Conservation (phyloP, 1,140 invertebrate species). For the Doryteuthis pealeii region DNA sequence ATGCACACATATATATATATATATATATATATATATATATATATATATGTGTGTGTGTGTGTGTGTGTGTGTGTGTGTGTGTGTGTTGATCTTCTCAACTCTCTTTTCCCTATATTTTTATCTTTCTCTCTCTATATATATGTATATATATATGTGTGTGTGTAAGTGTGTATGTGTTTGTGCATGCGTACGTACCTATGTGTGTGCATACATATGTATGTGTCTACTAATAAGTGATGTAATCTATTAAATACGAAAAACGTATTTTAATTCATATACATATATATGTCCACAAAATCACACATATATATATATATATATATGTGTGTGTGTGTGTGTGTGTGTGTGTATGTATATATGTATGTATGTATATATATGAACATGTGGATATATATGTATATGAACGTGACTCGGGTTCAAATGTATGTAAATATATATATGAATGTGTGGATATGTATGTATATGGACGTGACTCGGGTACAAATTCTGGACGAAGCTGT, state of each 20-base stretch:
- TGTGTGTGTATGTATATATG: background rate
- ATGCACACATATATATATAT: background rate
- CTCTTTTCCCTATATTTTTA: background rate
- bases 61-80: conserved; percentile 8
- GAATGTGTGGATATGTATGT: background rate
- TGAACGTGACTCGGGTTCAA: background rate
- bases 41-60: conserved; percentile 16
- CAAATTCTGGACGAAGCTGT: no score
- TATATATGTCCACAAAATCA: background rate
- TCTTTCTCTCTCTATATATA: background rate
- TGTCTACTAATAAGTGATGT: background rate
- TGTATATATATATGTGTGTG: conserved; percentile 12
- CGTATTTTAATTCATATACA: background rate
- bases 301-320: conserved; percentile 1
- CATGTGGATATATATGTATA: background rate
- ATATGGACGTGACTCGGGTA: background rate
- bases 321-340: background rate
- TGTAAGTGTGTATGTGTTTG: conserved; percentile 9
- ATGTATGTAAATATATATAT: conserved; percentile 3
- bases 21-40: conserved; percentile 13
- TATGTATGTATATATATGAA: background rate
- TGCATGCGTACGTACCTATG: background rate
- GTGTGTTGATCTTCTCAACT: background rate
- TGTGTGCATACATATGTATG: background rate
- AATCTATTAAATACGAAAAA: background rate